Evolutionary conservation across 2,797 vertebrate species (phyloP).

Genomic region (Numenius phaeopus): DNA sequence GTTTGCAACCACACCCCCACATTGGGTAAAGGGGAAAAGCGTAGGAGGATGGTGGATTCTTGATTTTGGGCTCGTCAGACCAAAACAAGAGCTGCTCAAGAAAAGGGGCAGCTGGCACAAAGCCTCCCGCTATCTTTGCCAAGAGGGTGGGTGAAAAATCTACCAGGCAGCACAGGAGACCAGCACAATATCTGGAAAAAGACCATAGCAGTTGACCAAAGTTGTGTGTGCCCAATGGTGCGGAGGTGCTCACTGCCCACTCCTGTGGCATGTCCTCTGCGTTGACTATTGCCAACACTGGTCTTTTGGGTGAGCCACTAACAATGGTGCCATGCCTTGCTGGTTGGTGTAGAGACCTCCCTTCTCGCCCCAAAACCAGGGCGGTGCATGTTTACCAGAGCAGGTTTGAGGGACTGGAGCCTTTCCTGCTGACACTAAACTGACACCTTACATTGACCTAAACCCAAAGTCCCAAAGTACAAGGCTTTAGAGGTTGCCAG

Average conservation of each 20-base stretch:
- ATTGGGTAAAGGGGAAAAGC: fast-evolving
- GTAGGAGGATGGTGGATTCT: neutral
- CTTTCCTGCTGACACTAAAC: neutral
- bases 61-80: neutral
- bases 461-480: neutral
- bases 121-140: neutral
- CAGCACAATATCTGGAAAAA: neutral
- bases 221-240: neutral
- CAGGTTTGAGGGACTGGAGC: neutral
- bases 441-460: neutral
- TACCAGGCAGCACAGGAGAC: neutral
- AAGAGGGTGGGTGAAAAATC: neutral
- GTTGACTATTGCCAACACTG: neutral
- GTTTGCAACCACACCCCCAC: fast-evolving
- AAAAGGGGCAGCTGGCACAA: neutral
- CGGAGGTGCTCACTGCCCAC: neutral
- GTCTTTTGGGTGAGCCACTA: neutral
- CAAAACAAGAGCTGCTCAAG: neutral
- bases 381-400: neutral
- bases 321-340: fast-evolving
- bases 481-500: neutral
- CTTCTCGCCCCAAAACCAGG: neutral
- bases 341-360: neutral
- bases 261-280: fast-evolving
- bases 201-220: neutral